Base-by-base conservation (phyloP, 1,140 invertebrate species). In the Polypedilum vanderplanki region DNA sequence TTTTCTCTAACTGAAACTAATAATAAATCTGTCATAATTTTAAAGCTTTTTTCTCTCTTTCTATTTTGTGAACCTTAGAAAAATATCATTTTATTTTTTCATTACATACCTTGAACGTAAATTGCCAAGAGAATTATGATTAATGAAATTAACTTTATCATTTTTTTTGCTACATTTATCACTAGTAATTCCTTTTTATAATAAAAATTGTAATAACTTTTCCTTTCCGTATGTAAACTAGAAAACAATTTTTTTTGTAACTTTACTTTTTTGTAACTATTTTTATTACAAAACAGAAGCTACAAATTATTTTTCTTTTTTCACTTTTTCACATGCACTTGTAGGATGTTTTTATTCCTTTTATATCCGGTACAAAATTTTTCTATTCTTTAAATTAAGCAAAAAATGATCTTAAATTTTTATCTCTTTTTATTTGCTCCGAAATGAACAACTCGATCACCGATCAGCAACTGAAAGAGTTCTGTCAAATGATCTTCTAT, bases 111-210 rank as follows among this genome's bases (percentile, higher is more conserved):
- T 57, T 57, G 46, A 57, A 57, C 46, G n/a, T 57, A n/a, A n/a
- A 57, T 57, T 15, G 46, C 46, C 46, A 57, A 57, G 46, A 57
- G 46, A 57, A 57, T 57, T 57, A 15, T 57, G 46, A 57, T 57
- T 57, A 57, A 57, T 57, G 46, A 57, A 57, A 57, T 57, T 57
- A 57, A 57, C 46, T 57, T 57, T 57, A 57, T 57, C 46, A 57
- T 57, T 57, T 57, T 57, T 57, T 57, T 57, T n/a, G 3, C 46
- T 57, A 57, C 46, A 57, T 57, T 57, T 57, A 57, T 57, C 46
- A 57, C 46, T 57, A n/a, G 10, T 12, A 33, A 57, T n/a, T 57
- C 46, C 15, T n/a, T n/a, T n/a, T n/a, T 57, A 15, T 57, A 12
- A 57, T 15, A 57, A 0, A 1, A 57, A 57, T 12, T 57, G 46